Base-by-base conservation (phyloP, 30 jellyfish, hydroid and myxozoan species). In the Rhopilema esculentum region DNA sequence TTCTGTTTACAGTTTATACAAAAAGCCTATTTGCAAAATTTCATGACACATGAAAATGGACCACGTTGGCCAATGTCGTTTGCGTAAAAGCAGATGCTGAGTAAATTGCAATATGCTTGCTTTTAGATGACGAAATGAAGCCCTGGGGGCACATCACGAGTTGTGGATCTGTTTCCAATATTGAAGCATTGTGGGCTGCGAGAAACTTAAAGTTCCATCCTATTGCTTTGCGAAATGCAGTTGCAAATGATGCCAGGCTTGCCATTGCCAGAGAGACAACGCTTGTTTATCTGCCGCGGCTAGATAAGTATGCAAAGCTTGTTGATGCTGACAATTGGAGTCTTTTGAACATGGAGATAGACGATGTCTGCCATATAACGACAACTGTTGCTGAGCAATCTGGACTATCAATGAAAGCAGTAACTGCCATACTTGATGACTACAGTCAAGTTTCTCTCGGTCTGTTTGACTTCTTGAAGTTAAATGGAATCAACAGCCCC, bases 81-180 rank as follows among this genome's bases (percentile, higher is more conserved):
- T n/a, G n/a, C n/a, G n/a, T n/a, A n/a, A n/a, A n/a, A n/a, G n/a
- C n/a, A n/a, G n/a, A n/a, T n/a, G n/a, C n/a, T n/a, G n/a, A n/a
- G n/a, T n/a, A n/a, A n/a, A n/a, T n/a, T n/a, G n/a, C n/a, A n/a
- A n/a, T n/a, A n/a, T n/a, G n/a, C n/a, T n/a, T n/a, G n/a, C n/a
- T n/a, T n/a, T 50, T 33, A 78, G 88, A 66, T 30, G 71, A 49
- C 31, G 72, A 32, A 0, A 65, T 21, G 4, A 31, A 20, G 32
- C 97, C 97, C 19, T 88, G 97, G 97, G 97, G 89, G 1, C 97
- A 88, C 65, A 9, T 88, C 12, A 88, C 97, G 31, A 65, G 97
- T 30, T 88, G 97, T 72, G 97, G 97, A 18, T 78, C 97, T 6
- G 80, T 88, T 0, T 80, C 97, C 16, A 88, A 88, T 33, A 88